Percentiles rank a stretch among this genome's conserved stretches.
Conservation (phyloP, 2,888 invertebrate species). For the Mechanitis mazaeus region DNA sequence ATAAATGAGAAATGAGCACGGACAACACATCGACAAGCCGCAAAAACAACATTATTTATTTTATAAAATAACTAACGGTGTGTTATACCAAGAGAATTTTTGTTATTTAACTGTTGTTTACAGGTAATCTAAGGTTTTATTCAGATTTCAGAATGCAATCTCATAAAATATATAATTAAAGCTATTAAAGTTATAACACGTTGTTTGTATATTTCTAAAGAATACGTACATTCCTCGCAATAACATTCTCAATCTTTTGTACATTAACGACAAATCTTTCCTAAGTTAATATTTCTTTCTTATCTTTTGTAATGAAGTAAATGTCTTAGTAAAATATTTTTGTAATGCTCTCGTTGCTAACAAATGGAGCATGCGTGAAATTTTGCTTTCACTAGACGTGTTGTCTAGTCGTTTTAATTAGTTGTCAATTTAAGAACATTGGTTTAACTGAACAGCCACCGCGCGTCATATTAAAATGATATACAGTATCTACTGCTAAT, state of each 20-base stretch:
- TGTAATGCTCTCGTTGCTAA: constrained; percentile 19
- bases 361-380: constrained; percentile 57
- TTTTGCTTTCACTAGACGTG: constrained; percentile 64
- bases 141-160: no score
- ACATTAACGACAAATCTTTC: background rate
- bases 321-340: constrained; percentile 32
- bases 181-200: no score
- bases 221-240: background rate
- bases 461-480: background rate
- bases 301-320: constrained; percentile 33
- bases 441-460: no score
- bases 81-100: no score
- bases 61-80: background rate
- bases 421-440: constrained; percentile 42
- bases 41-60: constrained; percentile 1
- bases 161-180: no score
- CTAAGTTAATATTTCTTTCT: background rate
- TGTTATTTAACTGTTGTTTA: no score
- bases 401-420: constrained; percentile 57
- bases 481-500: background rate
- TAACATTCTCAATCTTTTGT: background rate
- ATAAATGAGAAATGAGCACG: background rate
- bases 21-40: background rate
- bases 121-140: no score
- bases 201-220: no score